Base-by-base conservation (phyloP, 2,888 invertebrate species). In the Tyria jacobaeae region DNA sequence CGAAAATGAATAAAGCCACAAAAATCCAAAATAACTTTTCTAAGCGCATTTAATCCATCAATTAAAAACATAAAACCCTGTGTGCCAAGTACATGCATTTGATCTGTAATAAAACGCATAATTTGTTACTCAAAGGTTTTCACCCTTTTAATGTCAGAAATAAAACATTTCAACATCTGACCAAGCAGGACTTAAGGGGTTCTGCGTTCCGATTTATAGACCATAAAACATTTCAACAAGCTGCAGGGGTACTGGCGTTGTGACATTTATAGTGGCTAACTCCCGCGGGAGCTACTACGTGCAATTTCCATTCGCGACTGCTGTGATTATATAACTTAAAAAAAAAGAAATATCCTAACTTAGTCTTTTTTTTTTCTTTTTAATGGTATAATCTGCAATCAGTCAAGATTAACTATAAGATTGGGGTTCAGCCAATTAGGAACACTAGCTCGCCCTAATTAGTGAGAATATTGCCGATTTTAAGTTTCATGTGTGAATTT, bases 171-270 rank as follows among this genome's bases (percentile, higher is more conserved):
- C 77, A 66, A 72, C 75, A 73, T 82, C 83, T 84, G 85, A 85
- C 86, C 85, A 83, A 86, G 73, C 74, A 70, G 79, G 83, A 76
- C 81, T 85, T 85, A 77, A 82, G 83, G 76, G 71, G 68, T 63
- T 66, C 74, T 80, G 74, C 80, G 81, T 75, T 74, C 73, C 79
- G 82, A 89, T 90, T 90, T 90, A 90, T 89, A 73, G 88, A 75
- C 88, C 87, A 89, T 90, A 89, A 89, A 90, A 80, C 82, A 84
- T 85, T 87, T 86, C 86, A 88, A 86, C 89, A 86, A 87, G 86
- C 89, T 83, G 81, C 75, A 81, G 80, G 83, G 85, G 85, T 79
- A 74, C 78, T 78, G 75, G 67, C 80, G 73, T 69, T 60, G 78
- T 79, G 88, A 88, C 88, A 83, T 89, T 89, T 87, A 89, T 88